Evolutionary conservation across 2,113 vertebrate genomes (phyloP).

Genomic region (Pelusios castaneus): DNA sequence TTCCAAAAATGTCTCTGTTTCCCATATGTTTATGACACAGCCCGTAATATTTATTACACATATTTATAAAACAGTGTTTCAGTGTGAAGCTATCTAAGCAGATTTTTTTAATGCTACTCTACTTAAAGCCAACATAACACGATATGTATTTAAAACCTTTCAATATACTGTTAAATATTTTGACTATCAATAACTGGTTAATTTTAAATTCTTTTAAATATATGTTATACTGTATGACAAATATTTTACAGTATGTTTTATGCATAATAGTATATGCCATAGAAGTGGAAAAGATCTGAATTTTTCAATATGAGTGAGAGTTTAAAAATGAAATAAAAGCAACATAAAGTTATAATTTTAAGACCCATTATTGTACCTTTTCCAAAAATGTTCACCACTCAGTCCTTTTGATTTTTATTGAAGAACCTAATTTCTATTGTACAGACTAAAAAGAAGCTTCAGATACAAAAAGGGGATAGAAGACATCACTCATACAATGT

Average conservation of each 20-base stretch:
- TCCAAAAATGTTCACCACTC: background rate
- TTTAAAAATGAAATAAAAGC: background rate
- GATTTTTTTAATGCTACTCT: background rate
- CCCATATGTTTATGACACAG: background rate
- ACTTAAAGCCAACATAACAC: background rate
- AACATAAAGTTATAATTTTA: background rate
- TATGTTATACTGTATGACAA: background rate
- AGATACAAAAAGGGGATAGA: background rate
- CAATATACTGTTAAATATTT: background rate
- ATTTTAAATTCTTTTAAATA: background rate
- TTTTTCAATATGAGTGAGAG: background rate
- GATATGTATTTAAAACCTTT: background rate
- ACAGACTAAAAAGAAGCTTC: background rate
- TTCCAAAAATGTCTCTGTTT: background rate
- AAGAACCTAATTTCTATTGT: background rate
- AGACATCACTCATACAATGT: background rate
- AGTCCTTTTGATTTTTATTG: background rate
- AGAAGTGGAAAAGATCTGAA: background rate
- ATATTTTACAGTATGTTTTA: background rate
- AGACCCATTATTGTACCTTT: background rate
- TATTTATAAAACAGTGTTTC: background rate
- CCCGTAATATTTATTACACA: background rate
- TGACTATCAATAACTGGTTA: background rate
- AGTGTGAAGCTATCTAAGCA: background rate
- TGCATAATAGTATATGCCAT: background rate